Base-by-base conservation (phyloP, 2,797 vertebrate species). In the Apogon talboti region DNA sequence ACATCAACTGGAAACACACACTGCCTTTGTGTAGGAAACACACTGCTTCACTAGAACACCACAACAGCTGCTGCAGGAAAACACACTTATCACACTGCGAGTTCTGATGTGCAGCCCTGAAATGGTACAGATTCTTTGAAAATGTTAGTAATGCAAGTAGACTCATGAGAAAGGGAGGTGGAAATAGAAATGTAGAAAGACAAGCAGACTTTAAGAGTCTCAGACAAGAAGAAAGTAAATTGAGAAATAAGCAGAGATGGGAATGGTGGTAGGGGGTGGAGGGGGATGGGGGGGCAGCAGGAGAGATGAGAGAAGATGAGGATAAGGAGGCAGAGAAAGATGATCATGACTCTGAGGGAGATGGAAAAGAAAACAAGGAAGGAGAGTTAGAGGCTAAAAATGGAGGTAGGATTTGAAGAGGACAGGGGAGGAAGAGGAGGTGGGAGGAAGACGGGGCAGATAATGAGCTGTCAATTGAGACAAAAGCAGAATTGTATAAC, bases 381-480 rank as follows among this genome's bases (percentile, higher is more conserved):
- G 40, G 35, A 4, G 33, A 18, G 33, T 28, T 28, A 28, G 21
- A 46, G 45, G n/a, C 37, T 11, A 14, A 19, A 48, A 48, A 44
- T 48, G 10, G 43, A 15, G 35, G 11, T 28, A 41, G 33, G 57
- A 49, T 57, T 42, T 60, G 42, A 74, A 48, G 49, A 56, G 58
- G 28, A 13, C 14, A 56, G 2, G 33, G 50, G 46, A 11, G 44
- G 0, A 24, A 21, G 51, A 72, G 43, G 67, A 71, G 64, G 64
- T 50, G 53, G 65, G 60, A 66, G 60, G 43, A 56, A 58, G 69
- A 68, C 10, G 35, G 43, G 11, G 6, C 46, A 74, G 59, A 82
- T 83, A 85, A 88, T 82, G 66, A 82, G 74, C 73, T 62, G 77
- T 84, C 80, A 79, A 16, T 49, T 60, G 30, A 76, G 62, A 88